Evolutionary conservation across 2,888 invertebrate species (phyloP).

Genomic region (Melipona beecheii): DNA sequence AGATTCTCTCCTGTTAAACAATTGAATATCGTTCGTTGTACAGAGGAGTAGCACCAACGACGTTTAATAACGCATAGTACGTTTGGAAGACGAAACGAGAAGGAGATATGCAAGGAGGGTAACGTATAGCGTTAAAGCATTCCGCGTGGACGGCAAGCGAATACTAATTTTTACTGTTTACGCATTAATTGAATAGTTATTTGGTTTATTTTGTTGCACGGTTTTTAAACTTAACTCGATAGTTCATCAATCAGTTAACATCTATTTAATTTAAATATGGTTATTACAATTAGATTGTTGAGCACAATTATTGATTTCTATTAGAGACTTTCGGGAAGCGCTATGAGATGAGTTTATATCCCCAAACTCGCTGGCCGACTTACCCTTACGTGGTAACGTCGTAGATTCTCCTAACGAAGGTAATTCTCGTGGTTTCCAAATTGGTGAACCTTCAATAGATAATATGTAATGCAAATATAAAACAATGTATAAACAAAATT

Average conservation of each 20-base stretch:
- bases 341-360: slow-evolving; percentile 85
- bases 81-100: slow-evolving; percentile 50
- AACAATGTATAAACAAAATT: background rate
- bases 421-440: slow-evolving; percentile 98
- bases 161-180: slow-evolving; percentile 39
- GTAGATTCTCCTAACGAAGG: slow-evolving; percentile 87
- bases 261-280: slow-evolving; percentile 83
- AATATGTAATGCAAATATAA: background rate
- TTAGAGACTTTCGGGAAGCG: slow-evolving; percentile 87
- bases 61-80: slow-evolving; percentile 2
- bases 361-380: slow-evolving; percentile 83
- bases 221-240: slow-evolving; percentile 56
- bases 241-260: slow-evolving; percentile 63
- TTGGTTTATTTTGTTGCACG: slow-evolving; percentile 47
- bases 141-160: slow-evolving; percentile 66
- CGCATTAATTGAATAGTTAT: slow-evolving; percentile 60
- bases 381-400: slow-evolving; percentile 88
- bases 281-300: slow-evolving; percentile 84
- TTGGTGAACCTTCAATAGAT: slow-evolving; percentile 92
- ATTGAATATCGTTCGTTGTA: slow-evolving; percentile 32
- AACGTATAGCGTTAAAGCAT: slow-evolving; percentile 25
- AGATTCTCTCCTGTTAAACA: slow-evolving; percentile 31
- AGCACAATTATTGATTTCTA: slow-evolving; percentile 85
- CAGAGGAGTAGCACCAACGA: slow-evolving; percentile 10
- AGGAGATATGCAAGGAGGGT: slow-evolving; percentile 34